phyloP scores from a whole-genome alignment of 2,888 invertebrate genomes.

The Crossocerus cetratus region DNA sequence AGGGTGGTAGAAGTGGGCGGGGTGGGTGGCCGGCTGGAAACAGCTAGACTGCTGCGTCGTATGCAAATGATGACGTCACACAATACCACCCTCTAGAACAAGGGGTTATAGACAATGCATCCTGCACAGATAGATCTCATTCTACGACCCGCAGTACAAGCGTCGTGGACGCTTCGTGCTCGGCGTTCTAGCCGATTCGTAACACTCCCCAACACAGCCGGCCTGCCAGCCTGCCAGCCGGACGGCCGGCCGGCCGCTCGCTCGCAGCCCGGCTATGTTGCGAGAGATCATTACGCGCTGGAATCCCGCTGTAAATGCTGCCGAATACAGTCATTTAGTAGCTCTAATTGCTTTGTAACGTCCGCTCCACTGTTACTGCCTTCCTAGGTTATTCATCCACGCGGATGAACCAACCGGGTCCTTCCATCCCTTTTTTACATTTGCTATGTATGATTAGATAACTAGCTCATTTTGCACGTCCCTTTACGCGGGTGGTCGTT shows the following conservation, averaged over 20 bases:
- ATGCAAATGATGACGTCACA: conserved; percentile 76
- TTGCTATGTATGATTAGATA: too few species aligned
- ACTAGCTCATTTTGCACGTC: too few species aligned
- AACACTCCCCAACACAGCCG: conserved; percentile 28
- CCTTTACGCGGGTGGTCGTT: too few species aligned
- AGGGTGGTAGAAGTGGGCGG: conserved; percentile 48
- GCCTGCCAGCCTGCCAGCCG: too few species aligned
- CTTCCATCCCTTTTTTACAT: too few species aligned
- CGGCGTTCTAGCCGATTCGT: conserved; percentile 48
- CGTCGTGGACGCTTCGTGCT: conserved; percentile 44
- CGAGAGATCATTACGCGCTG: conserved; percentile 28
- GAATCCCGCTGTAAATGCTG: conserved; percentile 19
- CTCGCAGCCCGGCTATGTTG: conserved; percentile 18
- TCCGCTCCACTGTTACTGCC: neutral
- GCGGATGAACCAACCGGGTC: too few species aligned
- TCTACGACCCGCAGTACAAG: conserved; percentile 52
- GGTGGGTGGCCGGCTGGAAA: conserved; percentile 63
- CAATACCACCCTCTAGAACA: conserved; percentile 70
- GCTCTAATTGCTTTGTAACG: conserved; percentile 2
- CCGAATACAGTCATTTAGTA: conserved; percentile 13
- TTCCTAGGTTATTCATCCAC: too few species aligned
- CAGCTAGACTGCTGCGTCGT: conserved; percentile 69
- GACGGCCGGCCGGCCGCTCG: too few species aligned
- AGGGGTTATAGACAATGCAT: conserved; percentile 65
- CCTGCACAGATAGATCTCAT: conserved; percentile 66